Conservation (phyloP, 2,888 invertebrate species). For the Drosophila mercatorum region DNA sequence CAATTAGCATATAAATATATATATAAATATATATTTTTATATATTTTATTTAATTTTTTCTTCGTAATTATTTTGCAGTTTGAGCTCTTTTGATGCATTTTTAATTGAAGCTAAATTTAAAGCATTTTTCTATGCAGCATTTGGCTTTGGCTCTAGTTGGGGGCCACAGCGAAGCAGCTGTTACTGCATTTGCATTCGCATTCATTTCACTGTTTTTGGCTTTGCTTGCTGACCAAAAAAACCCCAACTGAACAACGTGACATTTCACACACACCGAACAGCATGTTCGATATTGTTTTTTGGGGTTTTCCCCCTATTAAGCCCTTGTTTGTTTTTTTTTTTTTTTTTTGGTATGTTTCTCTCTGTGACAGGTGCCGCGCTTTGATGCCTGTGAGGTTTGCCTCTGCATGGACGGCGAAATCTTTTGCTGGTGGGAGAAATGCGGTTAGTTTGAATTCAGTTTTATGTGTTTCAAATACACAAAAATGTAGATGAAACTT, state of each 20-base stretch:
- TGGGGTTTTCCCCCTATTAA: slow-evolving; percentile 11
- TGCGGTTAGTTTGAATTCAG: slow-evolving; percentile 85
- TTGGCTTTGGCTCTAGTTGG: not conserved
- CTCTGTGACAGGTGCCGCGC: slow-evolving; percentile 86
- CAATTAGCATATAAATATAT: not conserved
- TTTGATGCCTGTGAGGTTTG: slow-evolving; percentile 88
- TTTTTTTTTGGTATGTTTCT: slow-evolving; percentile 19
- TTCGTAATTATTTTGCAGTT: not conserved
- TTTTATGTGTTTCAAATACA: slow-evolving; percentile 41
- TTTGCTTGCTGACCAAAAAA: slow-evolving; percentile 13
- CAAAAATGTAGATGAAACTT: slow-evolving; percentile 53
- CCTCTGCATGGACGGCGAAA: slow-evolving; percentile 88
- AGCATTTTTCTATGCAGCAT: slow-evolving; percentile 2
- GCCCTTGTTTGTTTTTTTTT: slow-evolving; percentile 32
- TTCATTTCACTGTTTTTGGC: slow-evolving; percentile 20
- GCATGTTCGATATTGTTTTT: slow-evolving; percentile 28
- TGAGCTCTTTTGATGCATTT: slow-evolving; percentile 1
- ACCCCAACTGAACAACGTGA: slow-evolving; percentile 20
- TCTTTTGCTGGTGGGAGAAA: slow-evolving; percentile 89
- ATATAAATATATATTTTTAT: not conserved
- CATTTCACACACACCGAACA: slow-evolving; percentile 7
- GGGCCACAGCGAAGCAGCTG: slow-evolving; percentile 9
- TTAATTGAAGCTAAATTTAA: slow-evolving; percentile 7
- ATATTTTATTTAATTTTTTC: not conserved
- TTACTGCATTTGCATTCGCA: slow-evolving; percentile 20